Base-by-base conservation (phyloP, 64 coral and sea anemone species). In the Dendronephthya gigantea region DNA sequence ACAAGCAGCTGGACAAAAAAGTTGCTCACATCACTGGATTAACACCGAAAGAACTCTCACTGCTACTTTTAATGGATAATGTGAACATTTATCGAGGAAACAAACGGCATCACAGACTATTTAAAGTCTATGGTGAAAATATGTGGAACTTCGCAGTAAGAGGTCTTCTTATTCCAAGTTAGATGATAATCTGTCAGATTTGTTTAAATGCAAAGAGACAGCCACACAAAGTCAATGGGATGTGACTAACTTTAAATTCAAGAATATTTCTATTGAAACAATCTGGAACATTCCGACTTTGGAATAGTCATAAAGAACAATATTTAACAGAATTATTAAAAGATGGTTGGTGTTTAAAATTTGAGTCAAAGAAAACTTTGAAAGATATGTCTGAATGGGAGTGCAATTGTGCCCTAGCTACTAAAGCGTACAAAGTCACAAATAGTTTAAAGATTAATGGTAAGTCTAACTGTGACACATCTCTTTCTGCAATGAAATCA, bases 61-160 rank as follows among this genome's bases (percentile, higher is more conserved):
- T 87, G 29, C 27, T 87, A 11, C 72, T 87, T n/a, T 31, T 87
- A 12, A 4, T 87, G 39, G 85, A 87, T 45, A 87, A 87, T 87
- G 85, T 87, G 3, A 87, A 87, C 59, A 87, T 87, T 72, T 68
- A 87, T 68, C 62, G 58, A 25, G 59, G 85, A 47, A 43, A 87
- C 41, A 35, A 87, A 87, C 62, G 66, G 1, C 85, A 87, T 39
- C 85, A 87, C 28, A 36, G 85, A 13, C 23, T 87, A 0, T 87
- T 87, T 36, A 68, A 43, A 41, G 38, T 72, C 15, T 68, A 35
- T 14, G 69, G 69, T 17, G 85, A 70, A 1, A 87, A 87, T 62
- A 87, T 87, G 85, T 87, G 62, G 85, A 87, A 75, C n/a, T 87
- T 87, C 17, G 72, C 85, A 40, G 85, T 87, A 41, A 87, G 85